Conservation (phyloP, 2,113 vertebrate species). For the Bettongia penicillata region DNA sequence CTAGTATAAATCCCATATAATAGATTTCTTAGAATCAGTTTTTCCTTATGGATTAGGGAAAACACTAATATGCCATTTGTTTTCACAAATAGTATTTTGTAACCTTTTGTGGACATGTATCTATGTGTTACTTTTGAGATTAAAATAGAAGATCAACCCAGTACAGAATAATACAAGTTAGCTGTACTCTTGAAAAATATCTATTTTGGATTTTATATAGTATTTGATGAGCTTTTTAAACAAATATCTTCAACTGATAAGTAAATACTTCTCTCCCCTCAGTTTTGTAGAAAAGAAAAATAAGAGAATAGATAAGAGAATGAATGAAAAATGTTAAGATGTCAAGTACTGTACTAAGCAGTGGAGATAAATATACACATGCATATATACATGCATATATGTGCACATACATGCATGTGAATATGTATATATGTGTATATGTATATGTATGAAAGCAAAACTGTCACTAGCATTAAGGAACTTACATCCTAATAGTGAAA, state of each 20-base stretch:
- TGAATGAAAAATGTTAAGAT: background rate
- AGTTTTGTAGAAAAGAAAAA: background rate
- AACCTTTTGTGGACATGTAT: background rate
- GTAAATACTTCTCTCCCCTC: background rate
- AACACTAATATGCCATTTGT: background rate
- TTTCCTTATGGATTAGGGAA: background rate
- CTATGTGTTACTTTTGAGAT: background rate
- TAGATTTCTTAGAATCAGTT: background rate
- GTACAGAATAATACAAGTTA: background rate
- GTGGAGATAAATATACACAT: background rate
- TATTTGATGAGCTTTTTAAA: constrained; percentile 15
- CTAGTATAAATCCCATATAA: no score
- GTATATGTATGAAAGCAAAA: background rate
- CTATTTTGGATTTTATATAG: background rate
- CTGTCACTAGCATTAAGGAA: background rate
- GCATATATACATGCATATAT: background rate
- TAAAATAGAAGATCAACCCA: background rate
- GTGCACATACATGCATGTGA: no score
- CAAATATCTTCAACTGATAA: background rate
- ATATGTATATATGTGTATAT: background rate
- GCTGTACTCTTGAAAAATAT: background rate
- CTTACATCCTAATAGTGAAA: background rate
- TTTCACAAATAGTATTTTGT: background rate
- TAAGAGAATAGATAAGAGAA: background rate
- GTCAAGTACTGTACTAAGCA: background rate